These are phyloP conservation scores for Rhagoletis pomonella DNA, from an alignment of 1,140 invertebrate genomes.

Conservation along the genomic window DNA sequence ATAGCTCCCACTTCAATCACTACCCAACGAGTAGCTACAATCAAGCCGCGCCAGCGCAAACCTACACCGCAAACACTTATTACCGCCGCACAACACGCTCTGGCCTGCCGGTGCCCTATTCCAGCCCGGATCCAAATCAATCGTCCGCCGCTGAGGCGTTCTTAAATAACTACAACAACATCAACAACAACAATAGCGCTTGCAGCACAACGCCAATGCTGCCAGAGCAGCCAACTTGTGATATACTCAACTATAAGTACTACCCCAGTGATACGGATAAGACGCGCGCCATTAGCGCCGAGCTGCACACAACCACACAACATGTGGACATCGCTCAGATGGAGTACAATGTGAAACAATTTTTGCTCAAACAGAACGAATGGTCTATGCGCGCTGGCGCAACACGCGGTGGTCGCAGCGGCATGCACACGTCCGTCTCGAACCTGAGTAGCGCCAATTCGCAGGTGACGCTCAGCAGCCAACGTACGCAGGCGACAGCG, in stretches of 20 bases:
- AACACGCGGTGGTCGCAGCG: neutral
- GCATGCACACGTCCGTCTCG: neutral
- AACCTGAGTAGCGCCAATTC: conserved; percentile 56
- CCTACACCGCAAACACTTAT: conserved; percentile 63
- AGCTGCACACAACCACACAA: conserved; percentile 70
- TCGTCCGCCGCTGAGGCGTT: neutral
- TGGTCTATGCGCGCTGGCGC: conserved; percentile 74
- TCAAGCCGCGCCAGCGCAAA: conserved; percentile 60
- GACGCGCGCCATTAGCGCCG: conserved; percentile 67
- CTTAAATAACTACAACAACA: conserved; percentile 36
- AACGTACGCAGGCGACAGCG: neutral
- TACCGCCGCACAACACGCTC: conserved; percentile 70
- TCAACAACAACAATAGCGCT: neutral
- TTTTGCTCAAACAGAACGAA: conserved; percentile 77
- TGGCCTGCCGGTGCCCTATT: conserved; percentile 68
- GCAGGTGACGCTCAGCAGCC: conserved; percentile 54
- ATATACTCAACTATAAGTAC: conserved; percentile 73
- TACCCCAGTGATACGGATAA: conserved; percentile 72
- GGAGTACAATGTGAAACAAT: conserved; percentile 80
- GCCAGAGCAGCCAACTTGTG: conserved; percentile 72
- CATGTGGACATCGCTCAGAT: conserved; percentile 77
- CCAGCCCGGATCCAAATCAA: conserved; percentile 59
- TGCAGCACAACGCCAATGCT: conserved; percentile 60
- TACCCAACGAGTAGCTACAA: neutral
- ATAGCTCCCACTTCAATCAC: neutral